phyloP scores from a whole-genome alignment of 2,888 invertebrate species.

The Melanostoma mellinum region DNA sequence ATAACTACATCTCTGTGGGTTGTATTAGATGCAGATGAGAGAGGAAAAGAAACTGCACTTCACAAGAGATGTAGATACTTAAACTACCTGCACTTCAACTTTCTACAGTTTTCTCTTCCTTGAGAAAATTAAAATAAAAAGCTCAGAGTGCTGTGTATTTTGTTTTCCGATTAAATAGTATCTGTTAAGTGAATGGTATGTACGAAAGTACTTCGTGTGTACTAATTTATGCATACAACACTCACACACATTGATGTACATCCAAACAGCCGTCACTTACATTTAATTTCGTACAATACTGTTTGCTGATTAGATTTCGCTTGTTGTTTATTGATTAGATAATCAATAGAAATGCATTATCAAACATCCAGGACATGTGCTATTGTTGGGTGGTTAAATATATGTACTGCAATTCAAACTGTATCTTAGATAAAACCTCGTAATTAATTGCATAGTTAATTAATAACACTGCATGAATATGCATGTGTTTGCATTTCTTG shows the following conservation, averaged over 20 bases:
- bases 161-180: conserved; percentile 12
- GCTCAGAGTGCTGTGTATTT: not conserved
- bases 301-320: conserved; percentile 16
- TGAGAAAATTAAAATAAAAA: conserved; percentile 59
- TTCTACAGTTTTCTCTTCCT: conserved; percentile 72
- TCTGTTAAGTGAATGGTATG: conserved; percentile 29
- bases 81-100: conserved; percentile 66
- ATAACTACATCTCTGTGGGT: conserved; percentile 36
- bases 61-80: conserved; percentile 37
- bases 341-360: conserved; percentile 1
- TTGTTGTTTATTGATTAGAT: conserved; percentile 25
- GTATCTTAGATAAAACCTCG: conserved; percentile 63
- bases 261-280: conserved; percentile 18
- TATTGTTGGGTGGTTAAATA: conserved; percentile 4
- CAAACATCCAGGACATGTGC: conserved; percentile 30
- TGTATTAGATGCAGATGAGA: conserved; percentile 53
- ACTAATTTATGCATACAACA: not conserved
- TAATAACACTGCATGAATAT: conserved; percentile 61
- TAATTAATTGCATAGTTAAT: conserved; percentile 69
- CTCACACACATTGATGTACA: conserved; percentile 6
- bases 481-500: conserved; percentile 64
- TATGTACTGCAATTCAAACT: conserved; percentile 54
- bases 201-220: not conserved
- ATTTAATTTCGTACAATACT: conserved; percentile 19
- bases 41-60: conserved; percentile 25